Conservation (phyloP, 2,888 invertebrate genomes). For the Cryptocheilus praepositus region DNA sequence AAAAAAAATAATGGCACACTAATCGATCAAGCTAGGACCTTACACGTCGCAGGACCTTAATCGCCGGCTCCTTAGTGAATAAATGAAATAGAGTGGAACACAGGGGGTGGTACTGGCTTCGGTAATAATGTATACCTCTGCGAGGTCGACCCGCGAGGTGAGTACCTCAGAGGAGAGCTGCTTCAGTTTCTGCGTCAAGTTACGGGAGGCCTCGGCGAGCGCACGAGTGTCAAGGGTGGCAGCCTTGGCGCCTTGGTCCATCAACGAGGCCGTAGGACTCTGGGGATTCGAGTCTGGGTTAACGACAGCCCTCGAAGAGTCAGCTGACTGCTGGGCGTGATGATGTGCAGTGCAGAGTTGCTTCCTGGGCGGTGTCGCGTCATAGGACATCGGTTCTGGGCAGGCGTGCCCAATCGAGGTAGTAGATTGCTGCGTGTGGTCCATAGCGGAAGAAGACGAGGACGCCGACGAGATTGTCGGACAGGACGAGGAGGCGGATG, state of each 20-base stretch:
- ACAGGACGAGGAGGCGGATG: conserved; percentile 24
- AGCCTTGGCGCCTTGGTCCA: conserved; percentile 59
- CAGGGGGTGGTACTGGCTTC: conserved; percentile 62
- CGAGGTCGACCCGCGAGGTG: conserved; percentile 77
- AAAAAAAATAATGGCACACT: too few species aligned
- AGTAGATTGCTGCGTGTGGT: conserved; percentile 42
- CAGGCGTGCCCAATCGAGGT: conserved; percentile 38
- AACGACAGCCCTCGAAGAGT: conserved; percentile 34
- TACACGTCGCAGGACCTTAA: conserved; percentile 32
- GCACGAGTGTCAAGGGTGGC: conserved; percentile 82
- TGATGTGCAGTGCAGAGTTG: conserved; percentile 63
- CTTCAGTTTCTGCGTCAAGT: conserved; percentile 92
- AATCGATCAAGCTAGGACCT: too few species aligned
- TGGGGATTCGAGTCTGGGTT: conserved; percentile 45
- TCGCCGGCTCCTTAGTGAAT: conserved; percentile 3
- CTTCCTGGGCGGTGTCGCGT: conserved; percentile 62
- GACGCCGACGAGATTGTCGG: conserved; percentile 19
- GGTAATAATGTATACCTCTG: conserved; percentile 70
- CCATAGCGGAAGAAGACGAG: conserved; percentile 27
- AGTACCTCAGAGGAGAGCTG: conserved; percentile 93
- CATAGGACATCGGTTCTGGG: conserved; percentile 42
- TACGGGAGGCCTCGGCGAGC: conserved; percentile 92
- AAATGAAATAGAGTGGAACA: conserved; percentile 36
- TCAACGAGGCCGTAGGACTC: conserved; percentile 67
- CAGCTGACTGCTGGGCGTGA: conserved; percentile 59